Conservation (phyloP, 2,113 vertebrate species). For the Varanus salvator region DNA sequence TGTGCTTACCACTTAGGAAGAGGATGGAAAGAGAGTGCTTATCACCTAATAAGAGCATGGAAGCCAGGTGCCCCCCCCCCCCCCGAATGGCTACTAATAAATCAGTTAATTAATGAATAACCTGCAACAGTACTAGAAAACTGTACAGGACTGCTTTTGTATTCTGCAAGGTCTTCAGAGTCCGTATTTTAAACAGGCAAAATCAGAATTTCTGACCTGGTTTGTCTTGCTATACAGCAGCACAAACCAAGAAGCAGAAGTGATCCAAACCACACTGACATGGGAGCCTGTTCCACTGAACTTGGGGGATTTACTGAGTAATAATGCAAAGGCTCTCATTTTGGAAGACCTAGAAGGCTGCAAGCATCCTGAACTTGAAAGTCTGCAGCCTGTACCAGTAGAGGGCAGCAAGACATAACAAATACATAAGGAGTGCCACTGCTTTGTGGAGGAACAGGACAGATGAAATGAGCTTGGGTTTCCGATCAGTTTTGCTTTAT, state of each 20-base stretch:
- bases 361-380: neutral
- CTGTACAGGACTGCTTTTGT: neutral
- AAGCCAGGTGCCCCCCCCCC: neutral
- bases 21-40: neutral
- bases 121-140: neutral
- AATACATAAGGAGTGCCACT: conserved; percentile 15
- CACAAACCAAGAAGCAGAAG: neutral
- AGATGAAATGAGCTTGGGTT: neutral
- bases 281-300: neutral
- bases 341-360: too few species aligned
- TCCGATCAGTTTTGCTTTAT: neutral
- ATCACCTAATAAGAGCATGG: neutral
- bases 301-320: too few species aligned
- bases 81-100: too few species aligned
- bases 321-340: neutral
- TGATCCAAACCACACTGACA: neutral
- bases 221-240: neutral
- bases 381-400: conserved; percentile 54
- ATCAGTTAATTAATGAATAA: neutral
- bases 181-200: neutral
- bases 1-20: neutral
- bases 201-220: neutral
- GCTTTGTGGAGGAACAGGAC: neutral
- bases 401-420: conserved; percentile 68
- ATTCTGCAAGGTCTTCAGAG: too few species aligned